phyloP scores from a whole-genome alignment of 1,140 invertebrate species.

The Oreohelix idahoensis region DNA sequence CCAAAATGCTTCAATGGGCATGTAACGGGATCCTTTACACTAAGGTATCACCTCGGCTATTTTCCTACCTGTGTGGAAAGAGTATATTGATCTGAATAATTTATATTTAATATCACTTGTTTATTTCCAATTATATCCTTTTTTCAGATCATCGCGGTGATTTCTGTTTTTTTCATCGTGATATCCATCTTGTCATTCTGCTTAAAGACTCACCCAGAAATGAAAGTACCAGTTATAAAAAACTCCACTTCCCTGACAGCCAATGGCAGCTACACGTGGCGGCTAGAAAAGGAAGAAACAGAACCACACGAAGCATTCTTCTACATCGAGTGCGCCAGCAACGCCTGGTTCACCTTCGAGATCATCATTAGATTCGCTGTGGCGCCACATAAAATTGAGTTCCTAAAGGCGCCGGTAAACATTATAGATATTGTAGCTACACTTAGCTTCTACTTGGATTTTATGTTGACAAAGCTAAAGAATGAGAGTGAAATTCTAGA shows the following conservation, averaged over 20 bases:
- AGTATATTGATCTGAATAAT: too few species aligned
- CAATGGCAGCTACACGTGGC: slow-evolving; percentile 77
- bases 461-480: slow-evolving; percentile 85
- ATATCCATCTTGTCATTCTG: slow-evolving; percentile 94
- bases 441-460: slow-evolving; percentile 96
- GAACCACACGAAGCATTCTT: slow-evolving; percentile 94
- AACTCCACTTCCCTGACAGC: slow-evolving; percentile 82
- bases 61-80: too few species aligned
- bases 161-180: slow-evolving; percentile 94
- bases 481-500: slow-evolving; percentile 96
- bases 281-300: slow-evolving; percentile 91
- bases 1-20: too few species aligned
- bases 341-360: slow-evolving; percentile 98
- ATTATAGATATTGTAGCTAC: slow-evolving; percentile 94
- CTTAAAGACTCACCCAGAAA: slow-evolving; percentile 92
- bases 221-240: slow-evolving; percentile 88
- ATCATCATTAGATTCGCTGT: slow-evolving; percentile 89
- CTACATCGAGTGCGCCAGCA: slow-evolving; percentile 93
- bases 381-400: slow-evolving; percentile 79
- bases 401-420: slow-evolving; percentile 70
- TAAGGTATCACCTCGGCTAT: too few species aligned
- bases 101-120: too few species aligned
- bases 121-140: slow-evolving; percentile 40
- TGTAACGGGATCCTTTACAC: too few species aligned
- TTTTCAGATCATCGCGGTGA: slow-evolving; percentile 83